Evolutionary conservation across 37 sponge, comb jelly and placozoan genomes (phyloP).

Genomic region (Cladorhizidae sp.): DNA sequence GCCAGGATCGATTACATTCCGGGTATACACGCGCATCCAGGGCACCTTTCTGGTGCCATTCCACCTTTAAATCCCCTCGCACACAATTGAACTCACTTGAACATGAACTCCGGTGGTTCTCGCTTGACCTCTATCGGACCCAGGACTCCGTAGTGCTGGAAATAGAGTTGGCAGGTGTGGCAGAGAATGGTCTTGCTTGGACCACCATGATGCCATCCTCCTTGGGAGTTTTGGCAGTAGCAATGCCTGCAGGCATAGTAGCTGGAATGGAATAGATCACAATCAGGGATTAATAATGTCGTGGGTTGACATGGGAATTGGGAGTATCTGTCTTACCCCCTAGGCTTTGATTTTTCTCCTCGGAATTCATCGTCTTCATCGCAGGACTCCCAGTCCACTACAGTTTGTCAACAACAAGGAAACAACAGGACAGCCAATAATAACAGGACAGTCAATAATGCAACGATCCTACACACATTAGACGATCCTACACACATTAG

Average conservation of each 20-base stretch:
- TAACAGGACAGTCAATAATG: neutral
- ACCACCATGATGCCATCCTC: conserved; percentile 85
- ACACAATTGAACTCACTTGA: conserved; percentile 43
- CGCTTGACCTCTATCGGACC: conserved; percentile 35
- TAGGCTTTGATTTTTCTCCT: conserved; percentile 18
- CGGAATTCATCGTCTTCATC: conserved; percentile 53
- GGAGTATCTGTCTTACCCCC: neutral
- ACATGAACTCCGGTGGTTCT: conserved; percentile 62
- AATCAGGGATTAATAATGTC: neutral
- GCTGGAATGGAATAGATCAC: conserved; percentile 28
- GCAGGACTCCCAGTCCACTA: conserved; percentile 70
- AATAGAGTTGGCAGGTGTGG: conserved; percentile 61
- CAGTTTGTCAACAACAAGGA: too few relatives aligned
- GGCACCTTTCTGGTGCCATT: too few relatives aligned
- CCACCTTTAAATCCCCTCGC: too few relatives aligned
- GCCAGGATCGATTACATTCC: too few relatives aligned
- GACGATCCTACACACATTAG: neutral
- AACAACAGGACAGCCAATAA: neutral
- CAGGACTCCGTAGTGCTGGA: conserved; percentile 71
- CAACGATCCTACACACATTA: neutral
- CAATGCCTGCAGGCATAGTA: conserved; percentile 75
- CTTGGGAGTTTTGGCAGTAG: conserved; percentile 50
- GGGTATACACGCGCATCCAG: too few relatives aligned
- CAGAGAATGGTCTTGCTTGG: conserved; percentile 66
- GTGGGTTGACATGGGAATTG: neutral